Base-by-base conservation (phyloP, 2,797 vertebrate genomes). In the Sebastes steindachneri region DNA sequence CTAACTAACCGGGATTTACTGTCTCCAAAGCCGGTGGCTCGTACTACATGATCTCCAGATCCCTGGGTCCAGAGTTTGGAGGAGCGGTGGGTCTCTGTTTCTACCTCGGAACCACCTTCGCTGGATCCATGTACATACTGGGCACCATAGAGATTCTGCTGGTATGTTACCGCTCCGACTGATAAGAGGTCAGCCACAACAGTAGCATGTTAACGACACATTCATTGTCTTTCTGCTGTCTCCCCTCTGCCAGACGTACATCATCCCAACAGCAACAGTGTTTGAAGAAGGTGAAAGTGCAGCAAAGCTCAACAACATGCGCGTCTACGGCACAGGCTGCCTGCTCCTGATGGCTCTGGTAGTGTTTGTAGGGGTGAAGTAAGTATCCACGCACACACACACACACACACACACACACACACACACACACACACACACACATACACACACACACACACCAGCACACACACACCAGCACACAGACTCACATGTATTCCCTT, bases 11-110 rank as follows among this genome's bases (percentile, higher is more conserved):
- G 15, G 3, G 1, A 29, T 58, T 72, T 15, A 0, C 7, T 79
- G 57, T 86, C 75, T 80, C 88, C 57, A 65, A 87, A 99, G 98
- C 98, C 26, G 98, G 98, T 7, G 98, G 98, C 10, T 97, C 98
- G 0, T 99, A 99, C 93, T 99, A 99, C 93, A 98, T 99, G 98
- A 99, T 99, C 69, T 99, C 98, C 70, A 96, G 98, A 86, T 96
- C 98, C 1, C 90, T 99, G 94, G 98, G 98, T 28, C 98, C 98
- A 7, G 98, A 99, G 89, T 98, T 99, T 68, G 98, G 98, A 80
- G 98, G 98, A 19, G 98, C 98, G 1, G 98, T 99, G 21, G 98
- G 98, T 63, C 96, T 99, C 68, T 99, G 98, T 90, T 97, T 99
- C 88, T 99, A 99, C 83, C 90, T 99, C 66, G 98, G 98, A 57